Evolutionary conservation across 2,888 invertebrate genomes (phyloP).

Genomic region (Sepioteuthis lessoniana): DNA sequence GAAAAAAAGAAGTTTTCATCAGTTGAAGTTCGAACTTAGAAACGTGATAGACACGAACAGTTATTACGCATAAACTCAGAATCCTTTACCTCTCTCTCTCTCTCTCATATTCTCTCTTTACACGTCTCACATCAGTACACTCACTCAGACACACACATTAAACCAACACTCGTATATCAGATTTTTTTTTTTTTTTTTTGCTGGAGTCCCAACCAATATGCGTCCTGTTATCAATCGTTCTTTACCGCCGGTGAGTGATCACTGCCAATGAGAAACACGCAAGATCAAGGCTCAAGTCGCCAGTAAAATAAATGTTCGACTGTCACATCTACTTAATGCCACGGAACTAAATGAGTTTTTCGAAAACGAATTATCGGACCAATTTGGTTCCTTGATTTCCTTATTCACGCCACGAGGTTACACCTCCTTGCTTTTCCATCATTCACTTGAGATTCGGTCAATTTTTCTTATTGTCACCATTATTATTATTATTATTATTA

Average conservation of each 20-base stretch:
- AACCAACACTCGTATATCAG: too few relatives aligned
- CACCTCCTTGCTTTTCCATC: background rate
- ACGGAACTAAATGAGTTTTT: background rate
- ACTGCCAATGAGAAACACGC: background rate
- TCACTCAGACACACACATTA: too few relatives aligned
- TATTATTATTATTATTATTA: background rate
- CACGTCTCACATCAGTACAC: background rate
- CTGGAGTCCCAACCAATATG: background rate
- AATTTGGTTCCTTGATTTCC: background rate
- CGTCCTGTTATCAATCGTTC: background rate
- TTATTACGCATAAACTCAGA: too few relatives aligned
- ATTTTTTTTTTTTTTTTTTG: too few relatives aligned
- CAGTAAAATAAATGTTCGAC: background rate
- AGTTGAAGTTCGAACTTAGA: too few relatives aligned
- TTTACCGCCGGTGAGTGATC: background rate
- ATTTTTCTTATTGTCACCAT: background rate
- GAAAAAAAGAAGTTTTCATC: too few relatives aligned
- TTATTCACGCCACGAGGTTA: conserved; percentile 33
- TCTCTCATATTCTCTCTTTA: background rate
- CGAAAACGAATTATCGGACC: background rate
- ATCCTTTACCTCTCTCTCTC: background rate
- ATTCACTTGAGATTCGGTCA: background rate
- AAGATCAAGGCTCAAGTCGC: background rate
- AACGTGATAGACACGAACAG: too few relatives aligned
- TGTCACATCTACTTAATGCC: conserved; percentile 9